Base-by-base conservation (phyloP, 37 sponge, comb jelly and placozoan species). In the Diacarnus erythraeanus region DNA sequence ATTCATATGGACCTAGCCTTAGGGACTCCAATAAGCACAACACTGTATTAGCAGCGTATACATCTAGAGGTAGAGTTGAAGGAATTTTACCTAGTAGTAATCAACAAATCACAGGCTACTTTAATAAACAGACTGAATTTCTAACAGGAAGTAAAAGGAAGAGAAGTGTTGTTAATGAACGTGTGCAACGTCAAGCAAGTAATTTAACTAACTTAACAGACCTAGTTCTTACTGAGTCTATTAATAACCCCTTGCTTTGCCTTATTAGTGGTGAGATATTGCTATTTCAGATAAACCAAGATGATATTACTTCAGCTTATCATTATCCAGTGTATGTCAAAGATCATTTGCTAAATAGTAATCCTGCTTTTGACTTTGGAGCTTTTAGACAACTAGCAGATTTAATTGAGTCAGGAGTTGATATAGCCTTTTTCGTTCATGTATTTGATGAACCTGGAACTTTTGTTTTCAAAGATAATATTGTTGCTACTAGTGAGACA, bases 251-350 rank as follows among this genome's bases (percentile, higher is more conserved):
- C 10, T 8, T 69, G 38, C 10, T 69, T 15, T 69, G 71, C 40
- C 37, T 69, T 10, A 18, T 38, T 17, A 34, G 34, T 10, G 40
- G 40, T 37, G 71, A 69, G 15, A 41, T 41, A 20, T 15, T 69
- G 10, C 10, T 69, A 17, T 69, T 69, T 36, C 39, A 69, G 23
- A 69, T 69, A 10, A 69, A 8, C 23, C 71, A 69, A 36, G 38
- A 30, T 69, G 71, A 10, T n/a, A 69, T 9, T 10, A 36, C n/a
- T 10, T 20, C 71, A 10, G 34, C 71, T 41, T 37, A 37, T 36
- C 71, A 69, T 23, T 69, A 69, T 36, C 71, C 71, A n/a, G 40
- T 36, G 12, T 69, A 69, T 34, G 40, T 69, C 8, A 69, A 69
- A 23, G 71, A 69, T 12, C 71, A 69, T 23, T 23, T 69, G 4